Base-by-base conservation (phyloP, 2,888 invertebrate species). In the Melanchra persicariae region DNA sequence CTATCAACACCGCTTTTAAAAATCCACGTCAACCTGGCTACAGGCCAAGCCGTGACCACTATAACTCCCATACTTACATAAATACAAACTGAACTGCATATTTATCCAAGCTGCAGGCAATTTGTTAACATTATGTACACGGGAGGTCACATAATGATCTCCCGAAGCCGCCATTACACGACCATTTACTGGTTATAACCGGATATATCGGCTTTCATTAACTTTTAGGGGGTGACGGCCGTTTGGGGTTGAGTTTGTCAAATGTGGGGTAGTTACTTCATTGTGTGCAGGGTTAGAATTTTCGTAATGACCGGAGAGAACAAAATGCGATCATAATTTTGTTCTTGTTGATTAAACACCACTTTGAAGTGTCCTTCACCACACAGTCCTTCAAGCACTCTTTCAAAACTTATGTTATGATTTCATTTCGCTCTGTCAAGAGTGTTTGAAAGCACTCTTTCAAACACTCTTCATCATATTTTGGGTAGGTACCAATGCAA, bases 221-320 rank as follows among this genome's bases (percentile, higher is more conserved):
- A 70, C 77, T 86, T 89, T 89, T 87, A 88, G 81, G 82, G 81
- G 84, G 79, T 85, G 66, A 68, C 75, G 74, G 55, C 59, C 59
- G 59, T 70, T 83, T 78, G 59, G 30, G 75, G 80, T 60, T 19
- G 57, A 51, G 60, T 57, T 45, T 64, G 61, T 81, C 67, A 72
- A 60, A 77, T 57, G 49, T 60, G 49, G 54, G 10, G 43, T 40
- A 24, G 45, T 45, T 7, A 37, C 52, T 75, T 63, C n/a, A 63
- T 63, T 74, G 37, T 37, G 17, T 30, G 22, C 40, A 40, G 37
- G n/a, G 19, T 30, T n/a, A 49, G 22, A 1, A 17, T 22, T 19
- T 64, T 63, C 19, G 1, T 17, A 52, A 37, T 40, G 6, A 12
- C 24, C 5, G 22, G 1, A 15, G 30, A 19, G 12, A 24, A 62